Conservation (phyloP, 2,113 vertebrate genomes). For the Lontra canadensis region DNA sequence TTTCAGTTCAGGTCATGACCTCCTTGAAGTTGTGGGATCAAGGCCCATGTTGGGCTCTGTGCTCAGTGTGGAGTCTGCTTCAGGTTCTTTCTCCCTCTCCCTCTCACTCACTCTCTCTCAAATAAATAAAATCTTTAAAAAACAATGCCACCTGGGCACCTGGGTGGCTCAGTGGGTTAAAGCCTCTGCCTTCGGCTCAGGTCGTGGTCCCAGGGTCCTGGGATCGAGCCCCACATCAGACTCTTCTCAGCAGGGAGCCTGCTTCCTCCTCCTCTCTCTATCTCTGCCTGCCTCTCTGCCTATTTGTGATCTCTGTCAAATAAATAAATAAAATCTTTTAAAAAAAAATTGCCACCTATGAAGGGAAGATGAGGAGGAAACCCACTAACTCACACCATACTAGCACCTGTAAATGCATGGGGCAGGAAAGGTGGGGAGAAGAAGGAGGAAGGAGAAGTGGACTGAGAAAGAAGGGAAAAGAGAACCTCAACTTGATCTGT, state of each 20-base stretch:
- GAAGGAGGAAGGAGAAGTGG: neutral
- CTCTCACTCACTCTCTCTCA: neutral
- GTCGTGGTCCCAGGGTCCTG: no score
- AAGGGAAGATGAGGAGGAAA: neutral
- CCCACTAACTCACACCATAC: fast-evolving
- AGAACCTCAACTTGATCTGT: neutral
- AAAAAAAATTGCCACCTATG: neutral
- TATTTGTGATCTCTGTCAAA: neutral
- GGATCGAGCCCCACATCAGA: no score
- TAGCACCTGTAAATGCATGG: neutral
- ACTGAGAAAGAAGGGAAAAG: neutral
- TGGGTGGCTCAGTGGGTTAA: no score
- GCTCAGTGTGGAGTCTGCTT: neutral
- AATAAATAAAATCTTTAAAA: neutral
- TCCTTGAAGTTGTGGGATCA: neutral
- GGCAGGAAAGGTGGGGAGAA: neutral
- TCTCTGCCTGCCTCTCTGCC: no score
- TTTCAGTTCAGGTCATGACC: neutral
- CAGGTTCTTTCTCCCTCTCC: neutral
- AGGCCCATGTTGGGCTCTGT: neutral
- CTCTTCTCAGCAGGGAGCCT: no score
- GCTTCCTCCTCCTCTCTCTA: no score
- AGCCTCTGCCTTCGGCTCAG: no score
- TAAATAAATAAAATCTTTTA: neutral
- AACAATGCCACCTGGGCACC: no score